Evolutionary conservation across 2,113 vertebrate genomes (phyloP), one percentile per base, ranked within the genome.

Genomic region (Pygathrix nemaeus): DNA sequence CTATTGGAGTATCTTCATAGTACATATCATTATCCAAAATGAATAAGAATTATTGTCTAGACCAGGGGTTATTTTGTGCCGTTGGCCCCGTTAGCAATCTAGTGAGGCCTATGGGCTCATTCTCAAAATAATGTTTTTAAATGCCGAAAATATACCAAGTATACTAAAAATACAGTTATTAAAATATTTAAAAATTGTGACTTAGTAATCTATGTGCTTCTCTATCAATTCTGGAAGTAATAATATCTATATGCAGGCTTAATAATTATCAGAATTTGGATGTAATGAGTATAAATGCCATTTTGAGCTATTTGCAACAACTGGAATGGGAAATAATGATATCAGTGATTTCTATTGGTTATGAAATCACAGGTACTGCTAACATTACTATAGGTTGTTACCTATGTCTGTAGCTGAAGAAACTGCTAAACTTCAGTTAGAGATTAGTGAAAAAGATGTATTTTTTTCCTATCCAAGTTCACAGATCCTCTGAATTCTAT

Each of bases 181-280:
- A 32, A 75, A 95, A 73, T 96, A 66, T 83, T 89, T 84, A 57
- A 13, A 89, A 78, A 55, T 68, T 17, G 50, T 52, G 59, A 75
- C 82, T 95, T 90, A 89, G 18, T 72, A 55, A 90, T 50, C 25
- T 43, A 59, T 68, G 27, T 86, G 20, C 59, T 59, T 96, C 45
- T 93, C 30, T 95, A 21, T 61, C 82, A 88, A 95, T 94, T 86
- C 70, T 55, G 68, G 50, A 94, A 82, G 48, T 86, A 95, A 88
- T 43, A 89, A 68, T 78, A 82, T 55, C n/a, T 92, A 61, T 79
- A 79, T 73, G n/a, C 25, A 95, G 40, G 35, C 38, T 48, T 93
- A 91, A 89, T 89, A 88, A 82, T 64, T 38, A 86, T 72, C 79
- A 96, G 68, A 80, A 89, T 70, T 81, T 64, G 84, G 59, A 86